Base-by-base conservation (phyloP, 2,113 vertebrate species). In the Oplegnathus fasciatus region DNA sequence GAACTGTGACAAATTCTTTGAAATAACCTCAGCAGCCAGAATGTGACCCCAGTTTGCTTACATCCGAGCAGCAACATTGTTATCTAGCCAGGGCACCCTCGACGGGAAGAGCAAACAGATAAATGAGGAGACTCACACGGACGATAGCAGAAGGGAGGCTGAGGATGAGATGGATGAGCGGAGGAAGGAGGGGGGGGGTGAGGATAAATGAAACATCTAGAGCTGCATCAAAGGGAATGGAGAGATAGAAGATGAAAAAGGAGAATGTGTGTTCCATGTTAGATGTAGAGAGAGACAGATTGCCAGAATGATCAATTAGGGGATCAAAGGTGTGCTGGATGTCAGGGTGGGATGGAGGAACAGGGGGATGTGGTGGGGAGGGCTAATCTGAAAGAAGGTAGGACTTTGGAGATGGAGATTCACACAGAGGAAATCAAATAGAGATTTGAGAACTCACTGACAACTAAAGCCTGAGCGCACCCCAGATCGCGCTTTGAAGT, bases 201-300 rank as follows among this genome's bases (percentile, higher is more conserved):
- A 26, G 54, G 65, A 85, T 82, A 80, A 84, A 89, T 87, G 83
- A 90, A 88, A 80, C 55, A 88, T 88, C 75, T 69, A 72, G 70
- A 24, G 83, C 70, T 58, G 54, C 88, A 93, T 93, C 92, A 93
- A 94, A 93, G 83, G 68, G 82, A 92, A 89, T 26, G 48, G 74
- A 44, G 74, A 58, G 80, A 89, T 76, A 67, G 50, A 68, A 74
- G 82, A 82, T 90, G 79, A 88, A 76, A 75, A 70, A 32, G 68
- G 61, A 75, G 70, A 77, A 82, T 65, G 61, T 78, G 68, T 34
- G 72, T 42, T 83, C n/a, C 30, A 58, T 60, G 61, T 84, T 76
- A 75, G 65, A 90, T 80, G 79, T 46, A 62, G 58, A 70, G 61
- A 71, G 28, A 85, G 88, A 86, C 26, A 88, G 73, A 90, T 83